These are phyloP conservation scores for Dromococcyx pavoninus DNA, from an alignment of 2,797 vertebrate species.

Conservation along the genomic window DNA sequence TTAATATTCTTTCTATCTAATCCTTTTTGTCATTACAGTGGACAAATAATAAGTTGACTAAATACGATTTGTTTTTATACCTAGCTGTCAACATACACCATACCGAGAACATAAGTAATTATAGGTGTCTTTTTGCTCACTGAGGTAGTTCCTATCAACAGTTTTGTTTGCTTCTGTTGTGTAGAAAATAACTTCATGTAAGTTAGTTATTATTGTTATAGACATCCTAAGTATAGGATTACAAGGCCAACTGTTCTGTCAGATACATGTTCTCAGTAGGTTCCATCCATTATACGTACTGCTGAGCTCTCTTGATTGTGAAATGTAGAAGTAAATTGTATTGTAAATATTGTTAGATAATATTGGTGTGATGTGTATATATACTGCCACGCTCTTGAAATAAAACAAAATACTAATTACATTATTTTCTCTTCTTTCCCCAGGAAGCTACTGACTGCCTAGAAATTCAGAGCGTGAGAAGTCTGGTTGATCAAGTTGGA, in stretches of 20 bases:
- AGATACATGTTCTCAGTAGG: neutral
- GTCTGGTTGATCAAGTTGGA: slow-evolving; percentile 64
- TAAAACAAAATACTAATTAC: slow-evolving; percentile 20
- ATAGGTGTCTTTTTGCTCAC: neutral
- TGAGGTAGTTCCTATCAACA: neutral
- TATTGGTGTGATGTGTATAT: neutral
- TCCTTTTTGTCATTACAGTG: neutral
- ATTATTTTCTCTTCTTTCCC: slow-evolving; percentile 40
- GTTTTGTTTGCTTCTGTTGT: neutral
- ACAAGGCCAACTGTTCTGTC: neutral
- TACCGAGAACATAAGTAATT: neutral
- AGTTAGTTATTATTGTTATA: neutral
- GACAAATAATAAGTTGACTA: neutral
- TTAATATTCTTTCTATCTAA: neutral
- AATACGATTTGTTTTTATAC: neutral
- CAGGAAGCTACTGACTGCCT: slow-evolving; percentile 53
- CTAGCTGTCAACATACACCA: neutral
- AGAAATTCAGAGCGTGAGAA: slow-evolving; percentile 62
- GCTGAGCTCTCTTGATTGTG: neutral
- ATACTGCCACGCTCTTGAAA: neutral
- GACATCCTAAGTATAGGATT: neutral
- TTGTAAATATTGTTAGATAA: neutral
- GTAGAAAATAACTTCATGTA: neutral
- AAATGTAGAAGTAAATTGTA: neutral
- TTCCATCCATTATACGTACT: neutral